Evolutionary conservation across 1,140 invertebrate genomes (phyloP).

Genomic region (Platyura marginata): DNA sequence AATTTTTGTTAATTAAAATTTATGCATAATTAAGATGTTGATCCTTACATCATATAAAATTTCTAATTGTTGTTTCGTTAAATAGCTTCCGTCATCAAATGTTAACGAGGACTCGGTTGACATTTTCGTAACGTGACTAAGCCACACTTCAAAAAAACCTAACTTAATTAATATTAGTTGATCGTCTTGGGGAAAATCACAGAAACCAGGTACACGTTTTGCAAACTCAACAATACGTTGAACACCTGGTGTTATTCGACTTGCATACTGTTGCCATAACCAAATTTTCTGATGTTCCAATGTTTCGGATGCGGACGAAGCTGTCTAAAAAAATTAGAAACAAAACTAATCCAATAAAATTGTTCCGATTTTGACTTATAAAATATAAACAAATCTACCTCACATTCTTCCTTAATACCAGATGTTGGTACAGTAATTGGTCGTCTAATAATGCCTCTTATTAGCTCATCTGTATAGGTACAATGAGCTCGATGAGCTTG

Average conservation of each 20-base stretch:
- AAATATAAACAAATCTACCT: constrained; percentile 3
- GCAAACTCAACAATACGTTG: constrained; percentile 87
- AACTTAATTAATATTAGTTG: constrained; percentile 88
- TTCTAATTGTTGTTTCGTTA: constrained; percentile 71
- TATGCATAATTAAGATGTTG: background rate
- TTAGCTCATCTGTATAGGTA: constrained; percentile 76
- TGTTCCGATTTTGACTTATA: no score
- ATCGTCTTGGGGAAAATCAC: constrained; percentile 73
- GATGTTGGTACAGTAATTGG: constrained; percentile 25
- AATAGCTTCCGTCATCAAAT: constrained; percentile 81
- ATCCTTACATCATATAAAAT: constrained; percentile 80
- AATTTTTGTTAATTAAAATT: background rate
- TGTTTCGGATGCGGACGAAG: constrained; percentile 44
- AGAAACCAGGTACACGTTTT: constrained; percentile 78
- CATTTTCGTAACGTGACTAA: constrained; percentile 67
- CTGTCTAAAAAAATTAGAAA: constrained; percentile 27
- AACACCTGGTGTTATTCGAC: constrained; percentile 64
- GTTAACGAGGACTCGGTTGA: constrained; percentile 56
- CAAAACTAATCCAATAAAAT: constrained; percentile 1
- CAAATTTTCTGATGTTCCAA: constrained; percentile 48
- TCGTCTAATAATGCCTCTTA: constrained; percentile 41
- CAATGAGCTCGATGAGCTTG: constrained; percentile 82
- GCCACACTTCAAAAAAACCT: constrained; percentile 94
- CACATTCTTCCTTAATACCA: constrained; percentile 18
- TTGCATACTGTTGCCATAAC: constrained; percentile 60